Evolutionary conservation across 2,797 vertebrate genomes (phyloP), one percentile per base, ranked within the genome.

Genomic region (Botia kubotai): DNA sequence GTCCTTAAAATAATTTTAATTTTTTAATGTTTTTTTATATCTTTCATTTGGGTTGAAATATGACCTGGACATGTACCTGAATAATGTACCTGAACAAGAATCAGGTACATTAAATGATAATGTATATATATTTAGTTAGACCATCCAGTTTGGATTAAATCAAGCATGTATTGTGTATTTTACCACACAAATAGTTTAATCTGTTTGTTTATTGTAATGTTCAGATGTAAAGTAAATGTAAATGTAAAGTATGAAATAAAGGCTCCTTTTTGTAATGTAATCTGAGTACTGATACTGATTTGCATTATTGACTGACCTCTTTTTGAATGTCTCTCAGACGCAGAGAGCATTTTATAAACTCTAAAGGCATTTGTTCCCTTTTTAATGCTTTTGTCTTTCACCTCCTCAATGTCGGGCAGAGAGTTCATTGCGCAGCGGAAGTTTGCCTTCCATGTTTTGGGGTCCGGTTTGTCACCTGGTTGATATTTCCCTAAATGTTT

Each of bases 341-440:
- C 90, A 0, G 97, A 97, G 76, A 99, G 90, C 97, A 99, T 99
- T 81, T 96, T 95, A 86, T 99, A 99, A 6, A 99, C 97, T 79
- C 97, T 93, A 91, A 98, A 99, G 72, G 98, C 98, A 0, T 99
- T 98, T 19, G 97, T 98, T 92, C 98, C 98, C 92, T 99, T 99
- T 91, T 99, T 99, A 91, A 96, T 99, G 79, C 98, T 99, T 90
- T 96, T 98, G 85, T 99, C 97, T 91, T 99, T 99, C 81, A 99
- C 98, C 92, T 99, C 98, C 92, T 97, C 97, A 8, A 99, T 99
- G 88, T 99, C 98, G 6, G 97, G 98, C 86, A 99, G 89, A n/a
- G 97, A 98, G 93, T 99, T 99, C 97, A 99, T 99, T 63, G 98
- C 98, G 83, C 98, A 99, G 73, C 98, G 96, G 86, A 99, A 99